A percentile compares a stretch with the other conserved stretches of the same genome.
These are phyloP conservation scores for Salarias fasciatus DNA, from an alignment of 2,797 vertebrate genomes.

Conservation along the genomic window DNA sequence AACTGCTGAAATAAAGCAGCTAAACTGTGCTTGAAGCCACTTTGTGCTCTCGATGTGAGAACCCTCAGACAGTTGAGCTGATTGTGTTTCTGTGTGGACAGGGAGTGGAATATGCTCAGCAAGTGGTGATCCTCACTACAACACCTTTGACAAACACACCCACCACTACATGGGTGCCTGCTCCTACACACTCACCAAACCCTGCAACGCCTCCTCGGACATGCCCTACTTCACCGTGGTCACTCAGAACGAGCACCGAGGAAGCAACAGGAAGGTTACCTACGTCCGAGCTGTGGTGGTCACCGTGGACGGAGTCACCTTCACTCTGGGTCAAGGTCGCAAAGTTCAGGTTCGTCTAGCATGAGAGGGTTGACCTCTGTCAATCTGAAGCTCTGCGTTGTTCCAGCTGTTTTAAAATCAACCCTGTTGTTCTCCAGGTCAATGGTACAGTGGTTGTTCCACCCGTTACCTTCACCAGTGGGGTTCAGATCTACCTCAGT, in stretches of 20 bases:
- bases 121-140: conserved; percentile 92
- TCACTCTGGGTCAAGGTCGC: conserved; percentile 85
- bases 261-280: conserved; percentile 84
- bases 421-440: conserved; percentile 73
- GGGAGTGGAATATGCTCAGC: conserved; percentile 83
- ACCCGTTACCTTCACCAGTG: conserved; percentile 76
- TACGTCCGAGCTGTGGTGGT: conserved; percentile 87
- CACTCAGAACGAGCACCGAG: conserved; percentile 88
- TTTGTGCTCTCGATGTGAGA: no score
- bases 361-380: no score
- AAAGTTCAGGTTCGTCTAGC: conserved; percentile 82
- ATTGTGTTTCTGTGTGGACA: conserved; percentile 12
- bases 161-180: conserved; percentile 92
- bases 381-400: no score
- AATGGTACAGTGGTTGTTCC: conserved; percentile 80
- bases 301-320: conserved; percentile 66
- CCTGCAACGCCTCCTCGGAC: conserved; percentile 75
- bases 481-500: conserved; percentile 81
- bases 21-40: no score
- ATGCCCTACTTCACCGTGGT: conserved; percentile 85
- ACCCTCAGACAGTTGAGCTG: no score
- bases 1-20: no score
- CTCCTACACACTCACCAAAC: conserved; percentile 87
- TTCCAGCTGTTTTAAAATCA: conserved; percentile 79
- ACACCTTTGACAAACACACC: conserved; percentile 83